phyloP scores from a whole-genome alignment of 2,888 invertebrate genomes.

The Pegoplata infirma region DNA sequence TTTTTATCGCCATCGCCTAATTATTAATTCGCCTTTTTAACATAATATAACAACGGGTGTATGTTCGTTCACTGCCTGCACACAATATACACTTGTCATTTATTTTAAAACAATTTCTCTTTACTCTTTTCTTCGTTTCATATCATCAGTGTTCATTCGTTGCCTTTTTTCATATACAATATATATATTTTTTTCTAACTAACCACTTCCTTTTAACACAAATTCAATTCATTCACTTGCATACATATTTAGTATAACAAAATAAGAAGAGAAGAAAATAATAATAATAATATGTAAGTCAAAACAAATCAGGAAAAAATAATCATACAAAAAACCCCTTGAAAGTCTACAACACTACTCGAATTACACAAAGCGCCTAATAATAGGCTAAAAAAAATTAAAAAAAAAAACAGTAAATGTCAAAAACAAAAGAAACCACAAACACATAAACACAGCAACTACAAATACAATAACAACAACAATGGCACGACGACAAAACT shows the following conservation, averaged over 20 bases:
- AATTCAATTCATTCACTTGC: conserved; percentile 52
- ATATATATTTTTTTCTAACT: conserved; percentile 4
- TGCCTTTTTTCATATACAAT: not conserved
- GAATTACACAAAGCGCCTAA: conserved; percentile 55
- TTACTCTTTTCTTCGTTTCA: not conserved
- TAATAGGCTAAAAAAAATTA: conserved; percentile 49
- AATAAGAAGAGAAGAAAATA: not conserved
- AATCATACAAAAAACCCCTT: conserved; percentile 49
- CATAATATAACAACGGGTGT: not conserved
- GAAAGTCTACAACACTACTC: conserved; percentile 37
- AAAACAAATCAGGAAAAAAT: conserved; percentile 57
- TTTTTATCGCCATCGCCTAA: not conserved
- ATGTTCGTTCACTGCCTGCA: not conserved
- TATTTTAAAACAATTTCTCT: not conserved
- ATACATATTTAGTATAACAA: conserved; percentile 14
- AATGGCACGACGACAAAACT: conserved; percentile 11
- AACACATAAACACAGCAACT: not conserved
- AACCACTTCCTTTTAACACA: conserved; percentile 53
- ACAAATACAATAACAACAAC: conserved; percentile 17
- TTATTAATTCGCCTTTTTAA: not conserved
- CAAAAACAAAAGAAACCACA: conserved; percentile 42
- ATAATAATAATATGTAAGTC: not conserved
- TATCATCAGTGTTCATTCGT: not conserved
- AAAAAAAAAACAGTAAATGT: conserved; percentile 51
- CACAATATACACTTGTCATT: not conserved